Evolutionary conservation across 2,797 vertebrate genomes (phyloP), one percentile per base, ranked within the genome.

Genomic region (Monodelphis domestica): DNA sequence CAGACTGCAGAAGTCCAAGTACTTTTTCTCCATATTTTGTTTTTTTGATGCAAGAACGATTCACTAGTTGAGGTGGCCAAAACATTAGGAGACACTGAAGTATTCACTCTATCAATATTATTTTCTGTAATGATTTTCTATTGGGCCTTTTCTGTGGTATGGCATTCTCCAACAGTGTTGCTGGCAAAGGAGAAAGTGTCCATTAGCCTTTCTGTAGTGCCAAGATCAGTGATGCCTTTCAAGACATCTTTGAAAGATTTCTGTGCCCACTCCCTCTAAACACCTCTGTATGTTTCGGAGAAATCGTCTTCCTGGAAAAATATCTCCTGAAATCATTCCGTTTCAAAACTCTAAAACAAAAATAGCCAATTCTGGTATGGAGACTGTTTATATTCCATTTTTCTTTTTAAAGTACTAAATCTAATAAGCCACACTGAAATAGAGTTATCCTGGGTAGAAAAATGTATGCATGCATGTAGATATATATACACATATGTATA

Each of bases 391-490:
- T 95, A 94, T 97, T 91, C 59, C 92, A 30, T 87, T 94, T 92
- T 59, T 51, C 63, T 93, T 92, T 93, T 94, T 95, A 88, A 50
- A 33, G 7, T 50, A 84, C 95, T 97, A 93, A 96, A 93, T n/a
- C 38, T 84, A 84, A 84, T 26, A 84, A 26, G 21, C 21, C 3
- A 11, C 38, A 84, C 38, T 45, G 38, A 84, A 24, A 45, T 84
- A 45, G 24, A 84, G 84, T 84, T 84, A 45, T 84, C 70, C 7
- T 26, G 26, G 7, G 26, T 38, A 50, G 70, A 26, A 84, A 45
- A 78, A 30, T 33, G 33, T 33, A 14, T 11, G 53, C 11, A 53
- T 53, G 53, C 5, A 53, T 53, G 53, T 53, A 11, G 5, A 11
- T 53, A 5, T 53, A 53, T 5, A 11, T 53, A 53, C 53, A 11